These are phyloP conservation scores for Gopherus flavomarginatus DNA, from an alignment of 2,113 vertebrate species.

Conservation along the genomic window DNA sequence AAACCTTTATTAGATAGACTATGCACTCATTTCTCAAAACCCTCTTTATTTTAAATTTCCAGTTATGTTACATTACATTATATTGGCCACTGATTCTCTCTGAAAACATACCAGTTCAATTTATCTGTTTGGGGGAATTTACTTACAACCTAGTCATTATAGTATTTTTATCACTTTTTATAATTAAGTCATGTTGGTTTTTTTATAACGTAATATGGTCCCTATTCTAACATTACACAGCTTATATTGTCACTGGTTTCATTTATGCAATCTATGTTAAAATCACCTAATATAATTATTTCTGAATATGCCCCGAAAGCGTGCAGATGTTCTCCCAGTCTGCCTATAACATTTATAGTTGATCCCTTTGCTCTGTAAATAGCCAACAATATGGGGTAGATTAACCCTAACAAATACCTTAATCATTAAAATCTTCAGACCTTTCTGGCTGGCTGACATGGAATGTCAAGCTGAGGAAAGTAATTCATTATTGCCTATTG, in stretches of 20 bases:
- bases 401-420: slow-evolving; percentile 37
- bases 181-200: neutral
- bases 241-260: slow-evolving; percentile 33
- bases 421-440: slow-evolving; percentile 24
- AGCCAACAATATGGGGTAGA: slow-evolving; percentile 30
- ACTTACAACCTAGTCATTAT: neutral
- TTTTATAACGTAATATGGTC: neutral
- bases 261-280: slow-evolving; percentile 25
- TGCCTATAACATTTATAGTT: slow-evolving; percentile 56
- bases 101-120: neutral
- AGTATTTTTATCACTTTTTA: neutral
- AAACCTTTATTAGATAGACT: neutral
- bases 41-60: neutral
- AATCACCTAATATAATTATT: slow-evolving; percentile 58
- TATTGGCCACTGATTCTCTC: neutral
- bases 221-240: slow-evolving; percentile 21
- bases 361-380: slow-evolving; percentile 67
- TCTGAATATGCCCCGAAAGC: slow-evolving; percentile 44
- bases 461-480: neutral
- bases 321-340: slow-evolving; percentile 74
- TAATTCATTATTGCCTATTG: neutral
- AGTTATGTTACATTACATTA: neutral
- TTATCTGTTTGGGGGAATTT: neutral
- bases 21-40: neutral
- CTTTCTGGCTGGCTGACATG: slow-evolving; percentile 1